Evolutionary conservation across 2,113 vertebrate genomes (phyloP).

Genomic region (Paramisgurnus dabryanus): DNA sequence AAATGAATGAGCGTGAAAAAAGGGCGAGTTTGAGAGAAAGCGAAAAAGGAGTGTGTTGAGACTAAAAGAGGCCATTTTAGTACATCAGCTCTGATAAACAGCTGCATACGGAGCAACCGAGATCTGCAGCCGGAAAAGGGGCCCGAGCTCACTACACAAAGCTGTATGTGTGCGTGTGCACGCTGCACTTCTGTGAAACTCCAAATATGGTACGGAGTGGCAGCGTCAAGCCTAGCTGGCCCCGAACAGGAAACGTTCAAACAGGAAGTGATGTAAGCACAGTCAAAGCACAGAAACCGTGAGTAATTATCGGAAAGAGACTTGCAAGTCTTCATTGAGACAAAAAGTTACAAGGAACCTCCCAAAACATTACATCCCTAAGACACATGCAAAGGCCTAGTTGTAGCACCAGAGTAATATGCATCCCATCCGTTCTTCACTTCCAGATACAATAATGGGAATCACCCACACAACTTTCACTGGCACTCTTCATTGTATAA

Average conservation of each 20-base stretch:
- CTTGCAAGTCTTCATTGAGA: slow-evolving; percentile 68
- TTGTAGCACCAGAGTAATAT: neutral
- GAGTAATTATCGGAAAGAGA: slow-evolving; percentile 80
- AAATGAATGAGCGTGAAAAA: slow-evolving; percentile 39
- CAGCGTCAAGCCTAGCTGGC: slow-evolving; percentile 49
- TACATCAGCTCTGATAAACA: slow-evolving; percentile 19
- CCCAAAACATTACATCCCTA: neutral
- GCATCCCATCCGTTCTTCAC: neutral
- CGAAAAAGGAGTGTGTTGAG: neutral
- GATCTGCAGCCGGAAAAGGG: slow-evolving; percentile 17
- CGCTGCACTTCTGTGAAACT: slow-evolving; percentile 72
- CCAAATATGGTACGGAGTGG: slow-evolving; percentile 88
- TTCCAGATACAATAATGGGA: neutral
- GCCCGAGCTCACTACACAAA: slow-evolving; percentile 23
- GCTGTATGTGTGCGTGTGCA: slow-evolving; percentile 42
- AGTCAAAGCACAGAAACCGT: slow-evolving; percentile 84
- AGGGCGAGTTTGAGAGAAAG: slow-evolving; percentile 48
- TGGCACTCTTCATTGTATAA: neutral
- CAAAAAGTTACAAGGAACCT: neutral
- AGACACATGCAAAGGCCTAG: neutral
- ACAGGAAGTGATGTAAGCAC: slow-evolving; percentile 84
- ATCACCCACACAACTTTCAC: neutral
- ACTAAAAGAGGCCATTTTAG: slow-evolving; percentile 23
- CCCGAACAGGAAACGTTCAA: slow-evolving; percentile 80
- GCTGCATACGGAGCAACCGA: slow-evolving; percentile 25